Percentiles rank a stretch among this genome's conserved stretches.
Evolutionary conservation across 2,797 vertebrate species (phyloP).

Genomic region (Urophycis tenuis): DNA sequence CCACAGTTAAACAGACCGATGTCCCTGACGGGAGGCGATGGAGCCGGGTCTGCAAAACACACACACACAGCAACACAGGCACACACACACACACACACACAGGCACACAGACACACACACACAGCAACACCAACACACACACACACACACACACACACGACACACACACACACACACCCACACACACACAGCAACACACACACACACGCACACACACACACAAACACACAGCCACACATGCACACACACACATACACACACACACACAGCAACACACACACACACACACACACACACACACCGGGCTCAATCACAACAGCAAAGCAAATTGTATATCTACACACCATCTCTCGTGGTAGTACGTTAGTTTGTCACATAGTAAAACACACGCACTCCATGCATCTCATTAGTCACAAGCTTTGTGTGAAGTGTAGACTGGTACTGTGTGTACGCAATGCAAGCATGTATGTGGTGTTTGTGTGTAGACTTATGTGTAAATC

Average conservation of each 20-base stretch:
- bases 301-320: background rate
- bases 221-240: too few relatives aligned
- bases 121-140: conserved; percentile 32
- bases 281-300: conserved; percentile 18
- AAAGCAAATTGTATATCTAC: background rate
- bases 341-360: background rate
- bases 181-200: too few relatives aligned
- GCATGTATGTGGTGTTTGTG: background rate
- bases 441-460: background rate
- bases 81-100: too few relatives aligned
- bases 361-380: background rate
- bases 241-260: too few relatives aligned
- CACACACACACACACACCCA: too few relatives aligned
- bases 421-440: background rate
- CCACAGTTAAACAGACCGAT: conserved; percentile 77
- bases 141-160: conserved; percentile 46
- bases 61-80: conserved; percentile 40
- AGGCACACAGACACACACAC: conserved; percentile 41
- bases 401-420: background rate
- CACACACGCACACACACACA: conserved; percentile 36
- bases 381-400: background rate
- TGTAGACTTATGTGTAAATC: background rate
- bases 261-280: too few relatives aligned
- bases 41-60: conserved; percentile 74
- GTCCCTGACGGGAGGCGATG: conserved; percentile 87